Evolutionary conservation across 1,140 invertebrate species (phyloP).

Genomic region (Leucophenga varia): DNA sequence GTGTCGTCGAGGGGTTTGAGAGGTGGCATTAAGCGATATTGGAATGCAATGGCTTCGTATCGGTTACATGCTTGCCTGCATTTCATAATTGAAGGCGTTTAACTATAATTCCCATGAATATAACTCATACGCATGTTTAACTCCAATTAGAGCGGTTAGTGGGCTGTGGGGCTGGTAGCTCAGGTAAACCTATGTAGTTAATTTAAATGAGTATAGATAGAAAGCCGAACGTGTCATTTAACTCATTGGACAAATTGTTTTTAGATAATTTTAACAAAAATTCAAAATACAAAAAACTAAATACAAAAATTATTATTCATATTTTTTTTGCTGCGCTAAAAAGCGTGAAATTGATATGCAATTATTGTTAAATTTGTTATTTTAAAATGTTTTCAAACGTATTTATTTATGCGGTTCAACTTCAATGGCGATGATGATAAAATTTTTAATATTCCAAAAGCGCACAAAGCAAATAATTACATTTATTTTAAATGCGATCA

Average conservation of each 20-base stretch:
- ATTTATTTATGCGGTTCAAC: constrained; percentile 28
- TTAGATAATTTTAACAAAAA: constrained; percentile 32
- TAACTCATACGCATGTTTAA: too few relatives aligned
- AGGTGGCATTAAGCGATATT: too few relatives aligned
- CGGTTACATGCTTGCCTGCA: constrained; percentile 24
- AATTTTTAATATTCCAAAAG: too few relatives aligned
- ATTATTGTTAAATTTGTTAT: constrained; percentile 23
- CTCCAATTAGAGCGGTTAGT: too few relatives aligned
- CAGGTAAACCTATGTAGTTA: too few relatives aligned
- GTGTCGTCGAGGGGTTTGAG: too few relatives aligned
- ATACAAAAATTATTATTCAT: constrained; percentile 18
- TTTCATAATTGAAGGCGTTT: constrained; percentile 22
- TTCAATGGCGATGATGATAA: constrained; percentile 16
- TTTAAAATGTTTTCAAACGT: constrained; percentile 15
- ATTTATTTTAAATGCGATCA: too few relatives aligned
- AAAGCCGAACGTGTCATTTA: constrained; percentile 21
- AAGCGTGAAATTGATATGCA: constrained; percentile 45
- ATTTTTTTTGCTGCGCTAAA: constrained; percentile 34
- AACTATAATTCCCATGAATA: constrained; percentile 25
- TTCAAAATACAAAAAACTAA: too few relatives aligned
- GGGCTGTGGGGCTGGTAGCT: too few relatives aligned
- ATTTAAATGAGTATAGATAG: constrained; percentile 1
- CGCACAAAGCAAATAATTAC: too few relatives aligned
- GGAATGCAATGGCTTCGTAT: not conserved
- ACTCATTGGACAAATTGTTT: constrained; percentile 40